Evolutionary conservation across 2,797 vertebrate genomes (phyloP).

Genomic region (Eurystomus glaucurus): DNA sequence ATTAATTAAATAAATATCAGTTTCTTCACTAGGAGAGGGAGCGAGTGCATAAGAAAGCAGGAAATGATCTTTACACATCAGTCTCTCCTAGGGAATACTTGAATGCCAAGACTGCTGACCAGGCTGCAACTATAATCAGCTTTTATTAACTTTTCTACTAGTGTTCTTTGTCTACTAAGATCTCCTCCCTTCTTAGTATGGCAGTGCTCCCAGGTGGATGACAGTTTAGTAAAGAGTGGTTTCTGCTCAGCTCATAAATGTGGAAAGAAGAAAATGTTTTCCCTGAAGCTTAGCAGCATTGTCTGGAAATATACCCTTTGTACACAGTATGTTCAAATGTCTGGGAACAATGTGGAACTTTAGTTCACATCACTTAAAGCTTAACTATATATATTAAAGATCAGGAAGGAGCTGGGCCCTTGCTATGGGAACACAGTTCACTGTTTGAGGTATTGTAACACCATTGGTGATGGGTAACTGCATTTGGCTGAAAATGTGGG

Average conservation of each 20-base stretch:
- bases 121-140: conserved; percentile 25
- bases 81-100: conserved; percentile 42
- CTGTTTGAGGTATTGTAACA: neutral
- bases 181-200: neutral
- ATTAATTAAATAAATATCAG: conserved; percentile 52
- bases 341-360: conserved; percentile 61
- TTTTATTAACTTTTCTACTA: conserved; percentile 63
- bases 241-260: conserved; percentile 61
- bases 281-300: conserved; percentile 65
- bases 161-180: neutral
- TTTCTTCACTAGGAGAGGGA: conserved; percentile 52
- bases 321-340: conserved; percentile 4
- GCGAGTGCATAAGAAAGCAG: conserved; percentile 20
- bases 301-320: conserved; percentile 56
- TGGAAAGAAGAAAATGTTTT: conserved; percentile 75
- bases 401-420: neutral
- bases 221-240: conserved; percentile 24
- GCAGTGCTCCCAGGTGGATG: conserved; percentile 48
- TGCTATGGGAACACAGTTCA: neutral
- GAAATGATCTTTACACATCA: conserved; percentile 66
- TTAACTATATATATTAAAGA: conserved; percentile 29
- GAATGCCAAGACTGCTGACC: conserved; percentile 27
- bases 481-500: neutral
- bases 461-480: neutral
- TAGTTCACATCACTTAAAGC: conserved; percentile 37